Percentiles rank a stretch among this genome's conserved stretches.
phyloP scores from a whole-genome alignment of 2,797 vertebrate species.

The Allobates femoralis region DNA sequence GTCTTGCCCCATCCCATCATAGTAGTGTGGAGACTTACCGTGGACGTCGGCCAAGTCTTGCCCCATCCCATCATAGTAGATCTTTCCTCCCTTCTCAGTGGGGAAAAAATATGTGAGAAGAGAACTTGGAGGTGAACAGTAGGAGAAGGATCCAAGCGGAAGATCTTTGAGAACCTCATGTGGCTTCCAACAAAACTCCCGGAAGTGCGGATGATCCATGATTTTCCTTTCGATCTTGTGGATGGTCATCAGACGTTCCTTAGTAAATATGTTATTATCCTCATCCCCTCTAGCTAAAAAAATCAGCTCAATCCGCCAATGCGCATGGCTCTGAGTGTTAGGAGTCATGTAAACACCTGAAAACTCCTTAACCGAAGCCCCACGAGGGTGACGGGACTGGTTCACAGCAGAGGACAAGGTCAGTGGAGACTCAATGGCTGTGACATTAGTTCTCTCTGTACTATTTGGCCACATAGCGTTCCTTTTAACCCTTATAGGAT shows the following conservation, averaged over 20 bases:
- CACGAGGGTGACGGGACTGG: constrained; percentile 63
- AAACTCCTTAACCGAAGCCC: constrained; percentile 73
- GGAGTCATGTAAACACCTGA: constrained; percentile 69
- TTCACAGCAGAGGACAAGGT: background rate
- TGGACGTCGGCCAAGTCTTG: constrained; percentile 94
- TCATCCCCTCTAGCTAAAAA: constrained; percentile 90
- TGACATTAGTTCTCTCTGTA: constrained; percentile 28
- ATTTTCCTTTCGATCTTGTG: constrained; percentile 90
- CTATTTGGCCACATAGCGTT: background rate
- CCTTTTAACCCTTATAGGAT: accelerated
- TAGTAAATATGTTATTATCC: constrained; percentile 93
- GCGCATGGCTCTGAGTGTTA: constrained; percentile 90
- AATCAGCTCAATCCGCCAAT: constrained; percentile 96
- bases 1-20: constrained; percentile 96
- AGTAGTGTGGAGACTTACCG: constrained; percentile 84
- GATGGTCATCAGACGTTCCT: constrained; percentile 89
- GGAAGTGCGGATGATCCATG: constrained; percentile 93
- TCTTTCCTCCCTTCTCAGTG: constrained; percentile 91
- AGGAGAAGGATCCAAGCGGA: constrained; percentile 90
- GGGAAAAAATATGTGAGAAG: constrained; percentile 97
- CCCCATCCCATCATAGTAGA: constrained; percentile 98
- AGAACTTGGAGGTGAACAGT: constrained; percentile 95
- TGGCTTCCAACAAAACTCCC: constrained; percentile 97
- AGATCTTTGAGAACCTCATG: constrained; percentile 90
- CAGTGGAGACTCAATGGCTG: background rate